Percentiles rank a stretch among this genome's conserved stretches.
phyloP scores from a whole-genome alignment of 2,113 vertebrate species.

The Thunnus maccoyii region DNA sequence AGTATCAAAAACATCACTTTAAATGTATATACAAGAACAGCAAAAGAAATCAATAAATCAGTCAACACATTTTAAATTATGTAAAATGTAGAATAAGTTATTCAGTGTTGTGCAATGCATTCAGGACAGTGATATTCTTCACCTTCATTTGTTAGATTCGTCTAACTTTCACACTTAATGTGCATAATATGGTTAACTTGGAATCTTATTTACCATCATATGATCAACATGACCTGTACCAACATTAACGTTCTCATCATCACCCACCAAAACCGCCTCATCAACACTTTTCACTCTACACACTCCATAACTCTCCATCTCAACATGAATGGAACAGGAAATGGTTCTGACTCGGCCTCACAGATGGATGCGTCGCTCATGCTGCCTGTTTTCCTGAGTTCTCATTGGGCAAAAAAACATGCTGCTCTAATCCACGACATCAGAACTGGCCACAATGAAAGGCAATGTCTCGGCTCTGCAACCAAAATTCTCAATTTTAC shows the following conservation, averaged over 20 bases:
- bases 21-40: conserved; percentile 41
- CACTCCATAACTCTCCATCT: conserved; percentile 8
- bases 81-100: conserved; percentile 29
- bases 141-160: conserved; percentile 24
- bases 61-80: neutral
- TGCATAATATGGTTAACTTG: conserved; percentile 37
- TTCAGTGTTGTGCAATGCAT: conserved; percentile 34
- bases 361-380: conserved; percentile 20
- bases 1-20: conserved; percentile 56
- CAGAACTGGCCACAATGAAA: conserved; percentile 50
- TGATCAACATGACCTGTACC: conserved; percentile 26
- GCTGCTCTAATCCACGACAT: conserved; percentile 26
- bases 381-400: conserved; percentile 63
- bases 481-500: neutral
- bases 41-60: conserved; percentile 20
- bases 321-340: conserved; percentile 28
- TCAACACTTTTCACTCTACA: conserved; percentile 2
- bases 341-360: conserved; percentile 32
- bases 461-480: conserved; percentile 38
- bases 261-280: neutral
- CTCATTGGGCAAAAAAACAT: conserved; percentile 23
- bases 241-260: neutral
- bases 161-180: conserved; percentile 22
- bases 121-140: conserved; percentile 19
- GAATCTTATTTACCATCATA: conserved; percentile 18